Percentiles rank a stretch among this genome's conserved stretches.
Evolutionary conservation across 2,113 vertebrate species (phyloP).

Genomic region (Siphamia tubifer): DNA sequence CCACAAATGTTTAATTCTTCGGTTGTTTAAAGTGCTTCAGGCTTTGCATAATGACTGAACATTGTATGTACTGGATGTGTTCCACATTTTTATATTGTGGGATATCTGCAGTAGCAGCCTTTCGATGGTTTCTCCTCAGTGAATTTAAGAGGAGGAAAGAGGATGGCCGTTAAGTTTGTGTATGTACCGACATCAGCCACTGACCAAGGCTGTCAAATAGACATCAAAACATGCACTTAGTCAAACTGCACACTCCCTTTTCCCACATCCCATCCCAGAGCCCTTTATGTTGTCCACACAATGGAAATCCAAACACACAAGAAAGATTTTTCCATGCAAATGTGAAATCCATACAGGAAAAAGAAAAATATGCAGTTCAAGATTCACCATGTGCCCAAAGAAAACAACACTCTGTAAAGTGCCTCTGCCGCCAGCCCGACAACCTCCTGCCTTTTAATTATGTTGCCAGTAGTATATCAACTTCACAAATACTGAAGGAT

Average conservation of each 20-base stretch:
- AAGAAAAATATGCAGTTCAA: conserved; percentile 73
- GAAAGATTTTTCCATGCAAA: conserved; percentile 81
- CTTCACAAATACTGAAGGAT: conserved; percentile 76
- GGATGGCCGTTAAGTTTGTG: conserved; percentile 66
- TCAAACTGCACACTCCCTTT: conserved; percentile 75
- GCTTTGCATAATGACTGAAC: conserved; percentile 71
- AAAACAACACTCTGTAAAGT: conserved; percentile 74
- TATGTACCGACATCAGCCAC: conserved; percentile 74
- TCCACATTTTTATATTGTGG: conserved; percentile 68
- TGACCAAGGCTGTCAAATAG: conserved; percentile 73
- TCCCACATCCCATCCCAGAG: conserved; percentile 76
- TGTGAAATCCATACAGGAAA: conserved; percentile 82
- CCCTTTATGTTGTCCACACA: conserved; percentile 81
- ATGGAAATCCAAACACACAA: conserved; percentile 83
- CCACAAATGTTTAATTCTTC: conserved; percentile 71
- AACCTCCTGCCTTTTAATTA: conserved; percentile 72
- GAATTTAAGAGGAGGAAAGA: conserved; percentile 64
- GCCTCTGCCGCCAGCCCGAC: conserved; percentile 56
- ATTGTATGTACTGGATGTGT: conserved; percentile 66
- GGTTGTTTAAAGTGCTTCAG: conserved; percentile 65
- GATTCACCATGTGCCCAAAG: conserved; percentile 71
- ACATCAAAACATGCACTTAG: conserved; percentile 81
- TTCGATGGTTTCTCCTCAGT: conserved; percentile 68
- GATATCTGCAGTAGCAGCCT: conserved; percentile 72
- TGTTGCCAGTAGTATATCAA: conserved; percentile 72